Evolutionary conservation across 2,888 invertebrate genomes (phyloP), one percentile per base, ranked within the genome.

Genomic region (Metacarcinus magister): DNA sequence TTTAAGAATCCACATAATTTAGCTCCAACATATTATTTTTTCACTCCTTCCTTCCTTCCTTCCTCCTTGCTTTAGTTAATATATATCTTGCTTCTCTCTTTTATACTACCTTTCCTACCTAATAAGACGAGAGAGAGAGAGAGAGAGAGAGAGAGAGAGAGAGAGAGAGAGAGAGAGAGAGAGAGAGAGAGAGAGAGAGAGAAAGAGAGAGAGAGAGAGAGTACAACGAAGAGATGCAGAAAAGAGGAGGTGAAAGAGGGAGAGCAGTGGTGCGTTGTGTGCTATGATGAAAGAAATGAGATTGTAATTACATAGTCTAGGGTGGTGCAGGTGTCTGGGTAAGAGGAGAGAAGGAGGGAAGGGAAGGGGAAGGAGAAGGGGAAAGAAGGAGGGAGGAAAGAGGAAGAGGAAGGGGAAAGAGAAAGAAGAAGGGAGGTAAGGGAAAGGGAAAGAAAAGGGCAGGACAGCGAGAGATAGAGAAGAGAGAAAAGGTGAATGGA

Each of bases 111-210:
- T 54, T 54, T 54, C 10, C 54, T 54, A 10, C 16, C 10, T 16
- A 54, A 13, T 54, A 67, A 67, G 19, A n/a, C n/a, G 19, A 23
- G 1, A 67, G n/a, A 67, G n/a, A 3, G n/a, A 67, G 19, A 67
- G n/a, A 67, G n/a, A 67, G n/a, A 67, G 16, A n/a, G 2, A 23
- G 5, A 67, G n/a, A 67, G 5, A 67, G 67, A 23, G n/a, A 8
- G 23, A 67, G 5, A n/a, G n/a, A 23, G 67, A 54, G 54, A 54
- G 67, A 67, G 19, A 67, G n/a, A 67, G n/a, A n/a, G 23, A 23
- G 67, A 67, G 67, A 67, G 67, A 67, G 67, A n/a, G 67, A 67
- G 19, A 67, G 67, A 67, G 67, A 67, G 67, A 67, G 67, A 67
- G 67, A n/a, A 23, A n/a, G n/a, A 67, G n/a, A n/a, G 19, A 67